Evolutionary conservation across 2,888 invertebrate species (phyloP).

Genomic region (Perizoma affinitatum): DNA sequence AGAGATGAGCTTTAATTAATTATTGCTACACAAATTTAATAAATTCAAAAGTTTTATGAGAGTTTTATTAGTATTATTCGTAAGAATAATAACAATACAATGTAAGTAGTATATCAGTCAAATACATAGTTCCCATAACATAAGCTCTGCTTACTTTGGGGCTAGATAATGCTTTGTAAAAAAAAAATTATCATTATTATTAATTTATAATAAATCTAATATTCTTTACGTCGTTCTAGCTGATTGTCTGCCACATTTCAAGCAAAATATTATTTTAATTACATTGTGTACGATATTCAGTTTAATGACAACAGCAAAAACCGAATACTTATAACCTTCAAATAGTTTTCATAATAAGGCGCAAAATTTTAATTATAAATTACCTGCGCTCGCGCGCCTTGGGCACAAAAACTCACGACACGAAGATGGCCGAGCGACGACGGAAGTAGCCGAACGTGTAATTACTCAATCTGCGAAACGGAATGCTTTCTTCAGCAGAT

Average conservation of each 20-base stretch:
- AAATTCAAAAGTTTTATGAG: no score
- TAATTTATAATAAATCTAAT: background rate
- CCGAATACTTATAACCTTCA: constrained; percentile 23
- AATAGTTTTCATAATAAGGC: constrained; percentile 75
- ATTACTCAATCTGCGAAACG: constrained; percentile 70
- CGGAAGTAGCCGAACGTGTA: constrained; percentile 59
- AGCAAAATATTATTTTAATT: constrained; percentile 1
- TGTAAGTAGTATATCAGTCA: no score
- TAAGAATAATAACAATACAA: no score
- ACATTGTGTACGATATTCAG: no score
- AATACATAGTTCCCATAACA: no score
- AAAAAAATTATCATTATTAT: background rate
- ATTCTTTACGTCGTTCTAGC: no score
- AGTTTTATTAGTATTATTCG: no score
- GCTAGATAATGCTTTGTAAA: background rate
- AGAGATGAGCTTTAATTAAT: no score
- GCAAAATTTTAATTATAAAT: constrained; percentile 78
- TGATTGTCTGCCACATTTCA: no score
- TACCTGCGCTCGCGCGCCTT: constrained; percentile 50
- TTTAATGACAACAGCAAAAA: constrained; percentile 15
- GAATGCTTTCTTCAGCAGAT: constrained; percentile 51
- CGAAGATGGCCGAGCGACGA: constrained; percentile 60
- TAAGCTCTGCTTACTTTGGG: no score
- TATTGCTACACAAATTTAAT: no score
- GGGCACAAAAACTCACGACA: constrained; percentile 59